Evolutionary conservation across 2,888 invertebrate genomes (phyloP), one percentile per base, ranked within the genome.

Genomic region (Campoletis raptor): DNA sequence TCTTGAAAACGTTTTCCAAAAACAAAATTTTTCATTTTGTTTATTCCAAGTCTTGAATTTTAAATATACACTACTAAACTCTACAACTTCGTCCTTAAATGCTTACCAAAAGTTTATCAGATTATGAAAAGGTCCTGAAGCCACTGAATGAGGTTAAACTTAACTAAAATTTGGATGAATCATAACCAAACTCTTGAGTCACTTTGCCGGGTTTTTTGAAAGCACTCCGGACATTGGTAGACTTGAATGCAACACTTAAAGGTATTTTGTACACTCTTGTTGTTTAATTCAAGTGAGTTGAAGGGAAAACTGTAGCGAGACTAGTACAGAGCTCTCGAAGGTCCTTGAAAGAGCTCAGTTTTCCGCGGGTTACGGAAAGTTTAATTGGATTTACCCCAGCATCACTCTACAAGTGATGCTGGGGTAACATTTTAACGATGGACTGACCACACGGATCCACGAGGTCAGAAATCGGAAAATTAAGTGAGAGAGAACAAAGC

Each of bases 301-400:
- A 18, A n/a, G 61, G 12, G 9, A 1, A 61, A 61, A 61, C 6
- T 30, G 61, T 61, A 30, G 57, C n/a, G 40, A 37, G 48, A n/a
- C 42, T 10, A 48, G 48, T 18, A 45, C 21, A 24, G 61, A 61
- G 42, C 18, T 70, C 70, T 42, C 45, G 36, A 61, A 69, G 15
- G 70, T 45, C 48, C 70, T 21, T 12, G 40, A 42, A 48, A 80
- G 21, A 79, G 69, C 66, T 12, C 67, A 70, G 78, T 80, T 81
- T 70, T 83, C 64, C 64, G 24, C 45, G 40, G 64, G 74, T 85
- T 64, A 81, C 76, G 72, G 54, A 85, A 85, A 85, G 85, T 85
- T 85, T 83, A 85, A 85, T 85, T 85, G 85, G 82, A 85, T 85
- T 85, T 76, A 52, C 30, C 30, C 30, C 30, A 30, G 30, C 30